These are phyloP conservation scores for Chaenocephalus aceratus DNA, from an alignment of 2,113 vertebrate species.

Conservation along the genomic window DNA sequence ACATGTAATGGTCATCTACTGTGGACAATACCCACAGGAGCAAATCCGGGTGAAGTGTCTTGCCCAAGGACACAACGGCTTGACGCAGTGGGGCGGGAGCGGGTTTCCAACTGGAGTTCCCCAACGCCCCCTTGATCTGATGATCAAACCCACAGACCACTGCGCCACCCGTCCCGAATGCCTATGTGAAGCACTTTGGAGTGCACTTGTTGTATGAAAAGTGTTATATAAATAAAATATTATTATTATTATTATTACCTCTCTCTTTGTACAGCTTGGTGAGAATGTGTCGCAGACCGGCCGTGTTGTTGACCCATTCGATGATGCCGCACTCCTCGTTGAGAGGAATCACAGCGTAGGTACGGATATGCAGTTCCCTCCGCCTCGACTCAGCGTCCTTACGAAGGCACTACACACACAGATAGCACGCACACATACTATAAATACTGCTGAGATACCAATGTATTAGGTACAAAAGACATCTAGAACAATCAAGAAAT, in stretches of 20 bases:
- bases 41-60: too few relatives aligned
- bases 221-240: too few relatives aligned
- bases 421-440: not conserved
- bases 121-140: too few relatives aligned
- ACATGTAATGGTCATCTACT: too few relatives aligned
- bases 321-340: conserved; percentile 99
- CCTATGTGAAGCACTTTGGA: too few relatives aligned
- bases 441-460: not conserved
- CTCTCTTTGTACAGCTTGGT: conserved; percentile 97
- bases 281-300: conserved; percentile 94
- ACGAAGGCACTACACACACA: conserved; percentile 88
- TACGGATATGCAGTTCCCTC: conserved; percentile 95
- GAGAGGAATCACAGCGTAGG: conserved; percentile 96
- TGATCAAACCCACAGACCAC: too few relatives aligned
- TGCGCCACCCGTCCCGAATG: too few relatives aligned
- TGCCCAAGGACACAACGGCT: too few relatives aligned
- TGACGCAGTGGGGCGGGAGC: too few relatives aligned
- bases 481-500: not conserved
- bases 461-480: not conserved
- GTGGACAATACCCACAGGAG: too few relatives aligned
- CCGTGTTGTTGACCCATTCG: conserved; percentile 98
- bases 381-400: conserved; percentile 97
- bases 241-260: conserved; percentile 77
- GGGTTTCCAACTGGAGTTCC: too few relatives aligned
- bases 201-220: too few relatives aligned